Percentiles rank a stretch among this genome's conserved stretches.
These are phyloP conservation scores for Aleadryas rufinucha DNA, from an alignment of 2,113 vertebrate species.

Conservation along the genomic window DNA sequence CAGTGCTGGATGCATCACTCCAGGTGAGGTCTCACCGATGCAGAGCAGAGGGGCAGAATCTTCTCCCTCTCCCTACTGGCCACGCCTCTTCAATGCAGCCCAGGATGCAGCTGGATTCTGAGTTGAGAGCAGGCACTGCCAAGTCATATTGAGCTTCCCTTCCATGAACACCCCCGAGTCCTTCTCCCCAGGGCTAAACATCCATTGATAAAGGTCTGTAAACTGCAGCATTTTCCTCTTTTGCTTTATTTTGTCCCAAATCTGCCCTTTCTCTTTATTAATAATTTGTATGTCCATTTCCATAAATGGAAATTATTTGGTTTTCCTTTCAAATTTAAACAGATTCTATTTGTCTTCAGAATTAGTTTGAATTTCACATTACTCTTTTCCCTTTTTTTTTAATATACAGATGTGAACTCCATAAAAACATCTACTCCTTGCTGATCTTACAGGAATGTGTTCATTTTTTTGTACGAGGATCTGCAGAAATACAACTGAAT, in stretches of 20 bases:
- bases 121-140: fast-evolving
- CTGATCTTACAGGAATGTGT: not conserved
- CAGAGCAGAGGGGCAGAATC: not conserved
- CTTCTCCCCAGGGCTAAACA: not conserved
- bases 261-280: not conserved
- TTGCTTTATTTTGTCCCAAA: not conserved
- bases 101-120: not conserved
- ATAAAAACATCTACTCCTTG: not conserved
- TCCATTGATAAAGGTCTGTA: not conserved
- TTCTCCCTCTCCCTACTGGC: not conserved
- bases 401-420: no score
- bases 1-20: not conserved
- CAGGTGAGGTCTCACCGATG: not conserved
- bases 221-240: not conserved
- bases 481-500: not conserved
- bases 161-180: not conserved
- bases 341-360: not conserved
- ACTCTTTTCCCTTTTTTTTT: not conserved
- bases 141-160: not conserved
- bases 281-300: not conserved
- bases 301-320: not conserved
- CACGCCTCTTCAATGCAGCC: fast-evolving
- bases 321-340: not conserved
- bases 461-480: not conserved
- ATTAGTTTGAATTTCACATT: not conserved